Base-by-base conservation (phyloP, 2,888 invertebrate species). In the Dendrolimus houi region DNA sequence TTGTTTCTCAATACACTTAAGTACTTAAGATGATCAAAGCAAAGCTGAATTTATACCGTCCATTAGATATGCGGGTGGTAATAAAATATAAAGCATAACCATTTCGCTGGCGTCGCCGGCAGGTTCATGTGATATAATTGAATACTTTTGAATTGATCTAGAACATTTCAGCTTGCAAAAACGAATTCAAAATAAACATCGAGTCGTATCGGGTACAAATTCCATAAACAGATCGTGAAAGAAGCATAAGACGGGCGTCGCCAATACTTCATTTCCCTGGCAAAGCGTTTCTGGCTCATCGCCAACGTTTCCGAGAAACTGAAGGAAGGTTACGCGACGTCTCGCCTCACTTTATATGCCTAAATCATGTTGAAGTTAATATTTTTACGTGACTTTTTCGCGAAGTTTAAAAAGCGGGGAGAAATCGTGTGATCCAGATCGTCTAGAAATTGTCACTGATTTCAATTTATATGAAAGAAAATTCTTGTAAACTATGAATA, bases 311-410 rank as follows among this genome's bases (percentile, higher is more conserved):
- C 89, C 87, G 83, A 88, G 89, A 89, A 89, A 79, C 71, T 72
- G 80, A 74, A 83, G 75, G 88, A 90, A 89, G 87, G 87, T 89
- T 89, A 88, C 83, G 81, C 78, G 86, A 85, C 78, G 88, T 87
- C 87, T 88, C 86, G 87, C 81, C 81, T 77, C 81, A 76, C 80
- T 86, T 83, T 85, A 86, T 85, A 88, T 83, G 84, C 87, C 85
- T 85, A 88, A 89, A 87, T 86, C 79, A 84, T 82, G 77, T 81
- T 79, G 72, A 72, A 81, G 75, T 85, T 83, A 79, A 81, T 80
- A 82, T 83, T 87, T 84, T 67, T 76, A 69, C 69, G 63, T 61
- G 66, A 66, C n/a, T n/a, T n/a, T n/a, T 73, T 73, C 69, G 73
- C 67, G 66, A 68, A 70, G 71, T 66, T 64, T 69, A 69, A 70